phyloP scores from a whole-genome alignment of 1,140 invertebrate genomes.

The Diorhabda carinulata region DNA sequence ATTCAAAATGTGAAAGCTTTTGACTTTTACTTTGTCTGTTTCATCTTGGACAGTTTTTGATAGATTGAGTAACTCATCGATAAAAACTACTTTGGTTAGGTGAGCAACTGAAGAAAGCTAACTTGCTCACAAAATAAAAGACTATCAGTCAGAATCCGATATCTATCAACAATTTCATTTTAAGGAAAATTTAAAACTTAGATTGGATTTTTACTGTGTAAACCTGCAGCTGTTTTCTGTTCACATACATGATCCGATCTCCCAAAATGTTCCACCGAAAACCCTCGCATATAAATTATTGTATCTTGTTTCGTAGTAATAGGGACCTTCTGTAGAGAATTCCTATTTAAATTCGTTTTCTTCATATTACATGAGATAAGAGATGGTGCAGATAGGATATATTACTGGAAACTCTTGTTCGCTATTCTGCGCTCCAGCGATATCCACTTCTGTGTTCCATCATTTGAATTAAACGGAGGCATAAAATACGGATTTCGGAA shows the following conservation, averaged over 20 bases:
- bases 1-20: no score
- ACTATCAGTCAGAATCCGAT: no score
- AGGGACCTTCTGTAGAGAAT: slow-evolving; percentile 14
- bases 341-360: slow-evolving; percentile 17
- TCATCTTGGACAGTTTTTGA: no score
- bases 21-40: no score
- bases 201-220: neutral
- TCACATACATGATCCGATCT: slow-evolving; percentile 2
- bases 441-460: neutral
- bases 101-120: no score
- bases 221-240: neutral
- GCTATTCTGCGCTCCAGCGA: neutral
- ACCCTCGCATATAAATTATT: slow-evolving; percentile 13
- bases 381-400: slow-evolving; percentile 17
- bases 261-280: neutral
- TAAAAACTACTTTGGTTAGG: no score
- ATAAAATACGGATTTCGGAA: neutral
- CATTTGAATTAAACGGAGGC: neutral
- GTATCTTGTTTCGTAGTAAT: slow-evolving; percentile 16
- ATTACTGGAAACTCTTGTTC: slow-evolving; percentile 5
- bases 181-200: no score
- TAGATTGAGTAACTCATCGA: no score
- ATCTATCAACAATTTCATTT: no score
- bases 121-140: no score
- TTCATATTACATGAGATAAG: slow-evolving; percentile 19